Base-by-base conservation (phyloP, 2,888 invertebrate species). In the Therioaphis trifolii region DNA sequence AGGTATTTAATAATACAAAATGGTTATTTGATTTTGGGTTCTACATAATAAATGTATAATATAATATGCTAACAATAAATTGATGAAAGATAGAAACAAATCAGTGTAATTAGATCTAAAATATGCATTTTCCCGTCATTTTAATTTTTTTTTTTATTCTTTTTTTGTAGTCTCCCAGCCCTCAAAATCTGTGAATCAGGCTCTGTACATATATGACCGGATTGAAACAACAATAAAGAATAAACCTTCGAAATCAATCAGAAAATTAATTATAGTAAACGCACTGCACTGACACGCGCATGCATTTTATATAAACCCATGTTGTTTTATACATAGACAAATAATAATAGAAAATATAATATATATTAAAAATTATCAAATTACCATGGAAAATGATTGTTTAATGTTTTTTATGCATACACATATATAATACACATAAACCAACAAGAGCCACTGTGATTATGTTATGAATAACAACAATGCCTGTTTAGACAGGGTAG, bases 381-480 rank as follows among this genome's bases (percentile, higher is more conserved):
- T 43, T 58, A 75, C 27, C 24, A 14, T 61, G 35, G 7, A 52
- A 29, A 72, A 72, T n/a, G 71, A 52, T 52, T 29, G 29, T 72
- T 72, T 27, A 58, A 11, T 29, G 9, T 74, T 40, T 43, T 40
- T 40, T 68, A 40, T 40, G 35, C 58, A n/a, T 52, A 24, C 18
- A 75, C 46, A 27, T 29, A 35, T 61, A 40, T 40, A n/a, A n/a
- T n/a, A n/a, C n/a, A n/a, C n/a, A n/a, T n/a, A n/a, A 9, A 77
- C 24, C 12, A 61, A 61, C 61, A 27, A 61, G 63, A 15, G 49
- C 9, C n/a, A 49, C 35, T 35, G 49, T 77, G 61, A 63, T 66
- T 77, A 77, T 77, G 66, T 77, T 77, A 77, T 77, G 66, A 77
- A 77, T 77, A 77, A 77, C 21, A 77, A 77, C 66, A 77, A 77